These are phyloP conservation scores for Patella depressa DNA, from an alignment of 2,888 invertebrate species.

Conservation along the genomic window DNA sequence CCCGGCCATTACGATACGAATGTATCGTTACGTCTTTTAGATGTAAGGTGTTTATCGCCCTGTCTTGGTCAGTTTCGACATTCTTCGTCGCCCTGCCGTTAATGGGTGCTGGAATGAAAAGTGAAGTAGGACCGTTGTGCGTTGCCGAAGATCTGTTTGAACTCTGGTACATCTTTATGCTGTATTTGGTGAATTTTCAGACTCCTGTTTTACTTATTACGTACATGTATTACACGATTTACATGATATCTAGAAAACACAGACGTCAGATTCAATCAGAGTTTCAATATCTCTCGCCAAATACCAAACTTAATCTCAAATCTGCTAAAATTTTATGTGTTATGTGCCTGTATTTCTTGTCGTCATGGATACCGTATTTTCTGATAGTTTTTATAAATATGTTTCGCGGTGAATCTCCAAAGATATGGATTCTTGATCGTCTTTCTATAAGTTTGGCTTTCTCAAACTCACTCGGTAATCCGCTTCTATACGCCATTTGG, in stretches of 20 bases:
- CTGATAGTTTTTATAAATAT: neutral
- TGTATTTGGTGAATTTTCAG: constrained; percentile 3
- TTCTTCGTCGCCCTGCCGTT: neutral
- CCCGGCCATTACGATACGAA: neutral
- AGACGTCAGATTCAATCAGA: neutral
- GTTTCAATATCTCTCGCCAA: neutral
- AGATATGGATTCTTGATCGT: neutral
- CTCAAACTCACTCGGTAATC: constrained; percentile 16
- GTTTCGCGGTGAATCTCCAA: neutral
- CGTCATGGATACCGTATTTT: constrained; percentile 20
- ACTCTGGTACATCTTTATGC: constrained; percentile 11
- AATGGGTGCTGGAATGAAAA: neutral
- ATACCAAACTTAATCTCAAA: neutral
- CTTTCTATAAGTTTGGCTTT: constrained; percentile 8
- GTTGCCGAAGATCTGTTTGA: constrained; percentile 13
- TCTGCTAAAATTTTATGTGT: constrained; percentile 12
- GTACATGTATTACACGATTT: constrained; percentile 14
- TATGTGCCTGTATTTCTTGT: constrained; percentile 13
- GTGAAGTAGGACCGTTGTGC: neutral
- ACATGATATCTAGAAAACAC: constrained; percentile 10
- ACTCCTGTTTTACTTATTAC: neutral
- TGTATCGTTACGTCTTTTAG: neutral
- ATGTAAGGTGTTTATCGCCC: neutral
- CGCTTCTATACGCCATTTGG: constrained; percentile 12
- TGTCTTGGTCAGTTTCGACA: constrained; percentile 5